Evolutionary conservation across 2,797 vertebrate genomes (phyloP).

Genomic region (Trachurus trachurus): DNA sequence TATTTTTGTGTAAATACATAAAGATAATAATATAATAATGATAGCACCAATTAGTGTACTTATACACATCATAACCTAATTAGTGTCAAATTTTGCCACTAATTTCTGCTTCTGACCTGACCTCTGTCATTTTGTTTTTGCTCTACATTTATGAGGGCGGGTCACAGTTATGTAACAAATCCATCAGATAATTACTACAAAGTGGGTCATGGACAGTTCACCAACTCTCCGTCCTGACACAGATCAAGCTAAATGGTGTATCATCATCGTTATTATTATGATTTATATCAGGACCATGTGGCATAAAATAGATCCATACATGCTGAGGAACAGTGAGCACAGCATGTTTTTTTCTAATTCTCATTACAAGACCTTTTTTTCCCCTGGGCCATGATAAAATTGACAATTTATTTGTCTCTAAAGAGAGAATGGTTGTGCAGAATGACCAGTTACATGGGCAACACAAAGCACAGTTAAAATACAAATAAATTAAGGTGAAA

Average conservation of each 20-base stretch:
- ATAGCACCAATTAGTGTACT: background rate
- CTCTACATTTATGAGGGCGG: constrained; percentile 43
- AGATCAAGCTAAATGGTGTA: constrained; percentile 21
- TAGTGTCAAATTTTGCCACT: background rate
- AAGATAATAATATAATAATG: background rate
- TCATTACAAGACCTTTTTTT: background rate
- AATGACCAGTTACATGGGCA: background rate
- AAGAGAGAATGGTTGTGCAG: background rate
- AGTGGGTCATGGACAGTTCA: constrained; percentile 61
- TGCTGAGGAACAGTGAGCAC: no score
- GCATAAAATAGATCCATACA: background rate
- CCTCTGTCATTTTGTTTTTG: constrained; percentile 34
- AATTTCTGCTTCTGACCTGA: constrained; percentile 25
- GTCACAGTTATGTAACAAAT: constrained; percentile 43
- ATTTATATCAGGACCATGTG: constrained; percentile 13
- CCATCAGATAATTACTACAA: constrained; percentile 65
- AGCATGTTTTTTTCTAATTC: background rate
- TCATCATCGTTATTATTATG: constrained; percentile 29
- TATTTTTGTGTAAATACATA: no score
- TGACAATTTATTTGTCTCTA: background rate
- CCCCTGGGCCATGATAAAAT: background rate
- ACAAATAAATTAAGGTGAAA: background rate
- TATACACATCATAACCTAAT: background rate
- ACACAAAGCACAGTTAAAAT: background rate
- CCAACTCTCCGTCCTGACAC: constrained; percentile 55